Evolutionary conservation across 2,888 invertebrate genomes (phyloP).

Genomic region (Norana najaformis): DNA sequence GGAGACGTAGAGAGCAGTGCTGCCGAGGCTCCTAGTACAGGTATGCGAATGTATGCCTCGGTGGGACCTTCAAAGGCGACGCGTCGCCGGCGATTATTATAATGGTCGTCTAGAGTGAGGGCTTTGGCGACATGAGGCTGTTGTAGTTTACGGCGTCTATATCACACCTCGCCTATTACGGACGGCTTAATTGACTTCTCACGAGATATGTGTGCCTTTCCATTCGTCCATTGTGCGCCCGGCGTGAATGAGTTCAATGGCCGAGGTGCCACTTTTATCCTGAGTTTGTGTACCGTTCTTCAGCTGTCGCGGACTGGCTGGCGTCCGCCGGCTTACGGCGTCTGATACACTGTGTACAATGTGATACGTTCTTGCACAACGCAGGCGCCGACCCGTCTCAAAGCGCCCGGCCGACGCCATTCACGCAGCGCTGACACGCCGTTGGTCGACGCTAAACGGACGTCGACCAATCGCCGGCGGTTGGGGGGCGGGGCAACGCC

Average conservation of each 20-base stretch:
- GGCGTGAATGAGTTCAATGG: conserved; percentile 23
- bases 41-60: neutral
- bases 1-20: neutral
- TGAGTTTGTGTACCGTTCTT: conserved; percentile 25
- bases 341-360: conserved; percentile 3
- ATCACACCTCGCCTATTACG: conserved; percentile 26
- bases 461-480: neutral
- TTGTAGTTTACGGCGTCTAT: conserved; percentile 1
- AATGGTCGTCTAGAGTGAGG: conserved; percentile 19
- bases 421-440: neutral
- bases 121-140: neutral
- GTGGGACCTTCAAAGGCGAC: conserved; percentile 20
- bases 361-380: conserved; percentile 26
- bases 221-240: conserved; percentile 25
- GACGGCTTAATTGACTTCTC: conserved; percentile 26
- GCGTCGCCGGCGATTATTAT: conserved; percentile 18
- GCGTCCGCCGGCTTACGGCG: conserved; percentile 17
- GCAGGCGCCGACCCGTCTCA: conserved; percentile 9
- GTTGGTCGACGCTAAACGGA: conserved; percentile 8
- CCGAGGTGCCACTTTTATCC: conserved; percentile 23
- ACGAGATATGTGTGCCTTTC: conserved; percentile 17
- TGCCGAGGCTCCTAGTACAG: neutral
- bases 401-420: conserved; percentile 21
- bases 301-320: conserved; percentile 16
- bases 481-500: neutral